Evolutionary conservation across 2,797 vertebrate species (phyloP), one percentile per base, ranked within the genome.

Genomic region (Pangasius sanitwongsei): DNA sequence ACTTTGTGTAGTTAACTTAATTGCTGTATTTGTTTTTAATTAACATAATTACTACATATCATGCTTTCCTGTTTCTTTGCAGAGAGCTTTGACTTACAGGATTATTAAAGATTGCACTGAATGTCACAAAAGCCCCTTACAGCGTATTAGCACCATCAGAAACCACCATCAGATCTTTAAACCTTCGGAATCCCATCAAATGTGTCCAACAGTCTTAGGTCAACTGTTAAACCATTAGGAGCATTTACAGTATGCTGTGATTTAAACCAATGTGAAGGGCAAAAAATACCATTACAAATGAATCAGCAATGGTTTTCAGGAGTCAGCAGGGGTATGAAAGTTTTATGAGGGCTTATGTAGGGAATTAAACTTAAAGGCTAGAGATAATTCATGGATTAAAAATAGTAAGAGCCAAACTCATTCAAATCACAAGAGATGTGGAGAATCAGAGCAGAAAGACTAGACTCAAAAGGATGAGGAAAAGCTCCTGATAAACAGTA

Each of bases 341-440:
- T 86, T 86, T 86, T 41, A 86, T 86, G 31, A 86, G 34, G 12
- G 23, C 34, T 86, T 74, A 74, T 57, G 28, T 41, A 28, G 53
- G 69, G 31, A 86, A 74, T 86, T 72, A 57, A 74, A 28, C 48
- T 15, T 86, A 86, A 86, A 57, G 12, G 84, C 69, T 59, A 59
- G 84, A 59, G 23, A 74, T 57, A 72, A 74, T 74, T 70, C n/a
- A 34, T 34, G 23, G 31, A 9, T 31, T 57, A 72, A 74, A 57
- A 86, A 74, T 72, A 74, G 67, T 57, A 37, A 28, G n/a, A 84
- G 44, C 28, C 37, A 31, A n/a, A 31, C 41, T 67, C 37, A n/a
- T 83, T 83, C 7, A 50, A 84, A 53, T 84, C 83, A 53, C 44
- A 67, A 67, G 65, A 85, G 83, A 85, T 53, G 16, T 55, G 18